Evolutionary conservation across 2,888 invertebrate genomes (phyloP).

Genomic region (Sesia apiformis): DNA sequence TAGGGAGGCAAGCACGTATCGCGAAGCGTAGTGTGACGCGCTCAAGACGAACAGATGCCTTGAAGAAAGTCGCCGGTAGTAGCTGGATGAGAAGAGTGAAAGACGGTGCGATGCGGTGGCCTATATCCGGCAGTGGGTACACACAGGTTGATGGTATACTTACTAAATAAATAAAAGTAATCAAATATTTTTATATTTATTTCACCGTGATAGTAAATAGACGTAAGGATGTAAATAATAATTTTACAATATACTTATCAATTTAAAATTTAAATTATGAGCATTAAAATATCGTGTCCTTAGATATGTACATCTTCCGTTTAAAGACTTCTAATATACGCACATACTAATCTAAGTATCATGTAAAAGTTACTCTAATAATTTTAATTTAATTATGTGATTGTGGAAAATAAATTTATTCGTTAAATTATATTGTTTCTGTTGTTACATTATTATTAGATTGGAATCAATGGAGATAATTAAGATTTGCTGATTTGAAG

Average conservation of each 20-base stretch:
- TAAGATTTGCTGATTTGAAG: too few species aligned
- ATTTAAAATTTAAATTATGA: constrained; percentile 54
- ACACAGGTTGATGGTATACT: too few species aligned
- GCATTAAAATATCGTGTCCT: constrained; percentile 44
- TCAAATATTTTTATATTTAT: constrained; percentile 34
- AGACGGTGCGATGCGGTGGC: too few species aligned
- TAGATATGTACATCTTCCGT: constrained; percentile 62
- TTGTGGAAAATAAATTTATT: constrained; percentile 12
- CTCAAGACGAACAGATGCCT: too few species aligned
- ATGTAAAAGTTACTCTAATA: constrained; percentile 49
- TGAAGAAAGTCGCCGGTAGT: too few species aligned
- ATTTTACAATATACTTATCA: constrained; percentile 50
- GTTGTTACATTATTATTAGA: neutral
- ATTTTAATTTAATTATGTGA: constrained; percentile 12
- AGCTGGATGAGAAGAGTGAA: too few species aligned
- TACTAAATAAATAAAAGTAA: neutral
- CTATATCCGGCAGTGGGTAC: too few species aligned
- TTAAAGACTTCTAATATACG: constrained; percentile 27
- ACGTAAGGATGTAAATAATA: constrained; percentile 65
- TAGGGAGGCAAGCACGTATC: too few species aligned
- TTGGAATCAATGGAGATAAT: too few species aligned
- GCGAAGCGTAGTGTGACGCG: too few species aligned
- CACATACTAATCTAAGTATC: constrained; percentile 17
- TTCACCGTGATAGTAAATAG: constrained; percentile 68
- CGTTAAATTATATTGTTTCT: constrained; percentile 7